phyloP scores from a whole-genome alignment of 2,113 vertebrate genomes.

The Limanda limanda region DNA sequence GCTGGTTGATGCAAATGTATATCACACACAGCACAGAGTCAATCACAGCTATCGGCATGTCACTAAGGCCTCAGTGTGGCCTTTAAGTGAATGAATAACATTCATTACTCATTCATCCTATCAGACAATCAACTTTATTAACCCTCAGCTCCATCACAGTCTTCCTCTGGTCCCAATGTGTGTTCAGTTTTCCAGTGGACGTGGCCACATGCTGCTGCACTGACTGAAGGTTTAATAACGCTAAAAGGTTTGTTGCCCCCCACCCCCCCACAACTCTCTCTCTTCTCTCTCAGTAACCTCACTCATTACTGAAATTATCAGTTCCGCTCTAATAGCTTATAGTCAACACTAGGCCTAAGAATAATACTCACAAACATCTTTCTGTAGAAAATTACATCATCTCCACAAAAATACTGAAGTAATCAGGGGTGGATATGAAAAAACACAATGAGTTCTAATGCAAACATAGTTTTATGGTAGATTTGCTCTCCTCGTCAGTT shows the following conservation, averaged over 20 bases:
- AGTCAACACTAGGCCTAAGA: slow-evolving; percentile 14
- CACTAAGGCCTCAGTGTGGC: slow-evolving; percentile 35
- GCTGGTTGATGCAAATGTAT: slow-evolving; percentile 22
- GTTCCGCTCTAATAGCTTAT: slow-evolving; percentile 37
- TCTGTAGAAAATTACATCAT: neutral
- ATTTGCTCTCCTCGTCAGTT: slow-evolving; percentile 32
- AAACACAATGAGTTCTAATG: neutral
- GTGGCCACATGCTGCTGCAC: slow-evolving; percentile 9
- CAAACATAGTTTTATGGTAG: neutral
- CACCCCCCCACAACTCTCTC: slow-evolving; percentile 45
- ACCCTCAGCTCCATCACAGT: slow-evolving; percentile 43
- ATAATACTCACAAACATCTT: slow-evolving; percentile 8
- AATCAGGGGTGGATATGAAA: neutral
- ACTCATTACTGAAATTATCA: slow-evolving; percentile 68
- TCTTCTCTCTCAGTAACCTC: slow-evolving; percentile 42
- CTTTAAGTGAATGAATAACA: slow-evolving; percentile 65
- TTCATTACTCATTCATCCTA: slow-evolving; percentile 63
- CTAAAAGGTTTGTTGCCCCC: slow-evolving; percentile 71
- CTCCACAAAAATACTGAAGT: neutral
- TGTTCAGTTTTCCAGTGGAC: slow-evolving; percentile 27
- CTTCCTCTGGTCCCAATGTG: slow-evolving; percentile 17
- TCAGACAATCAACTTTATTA: slow-evolving; percentile 66
- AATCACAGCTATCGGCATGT: slow-evolving; percentile 30
- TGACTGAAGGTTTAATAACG: slow-evolving; percentile 66
- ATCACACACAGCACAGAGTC: slow-evolving; percentile 32